Base-by-base conservation (phyloP, 1,140 invertebrate species). In the Bombus cullumanus region DNA sequence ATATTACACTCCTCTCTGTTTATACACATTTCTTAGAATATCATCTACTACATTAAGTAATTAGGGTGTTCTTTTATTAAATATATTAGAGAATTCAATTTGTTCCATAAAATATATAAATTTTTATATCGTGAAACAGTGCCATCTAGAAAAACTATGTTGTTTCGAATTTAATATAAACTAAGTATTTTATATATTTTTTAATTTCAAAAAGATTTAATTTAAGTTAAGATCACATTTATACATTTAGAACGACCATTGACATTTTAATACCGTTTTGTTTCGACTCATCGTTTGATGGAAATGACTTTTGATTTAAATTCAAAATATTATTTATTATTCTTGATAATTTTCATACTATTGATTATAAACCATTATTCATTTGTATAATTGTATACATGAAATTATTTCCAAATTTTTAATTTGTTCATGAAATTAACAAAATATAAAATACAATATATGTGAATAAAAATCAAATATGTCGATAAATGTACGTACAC, bases 1-100 rank as follows among this genome's bases (percentile, higher is more conserved):
- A 53, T 53, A 53, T 53, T 53, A 53, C 15, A 53, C 18, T 53
- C 47, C 0, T 22, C 18, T 53, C 6, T 22, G 47, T 53, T 22
- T 22, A 59, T 53, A 77, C 83, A 53, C n/a, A 75, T 74, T 68
- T 47, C n/a, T 69, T 43, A 31, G 83, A 69, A 41, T 76, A 71
- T 75, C 31, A 68, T 73, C 10, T 8, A 18, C 39, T 76, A 82
- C 15, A 62, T 77, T 34, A 75, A 62, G 34, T 76, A 75, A 66
- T 72, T 43, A 12, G 13, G 64, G 9, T 18, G 18, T 68, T 62
- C n/a, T 18, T 47, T 79, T n/a, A 9, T 57, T 79, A 37, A 28
- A 80, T 74, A 71, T 28, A 71, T 39, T n/a, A 15, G 28, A 77
- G 47, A 25, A 31, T 80, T 84, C 71, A 59, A 77, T 89, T 89